These are phyloP conservation scores for Centropristis striata DNA, from an alignment of 2,113 vertebrate genomes.

Conservation along the genomic window DNA sequence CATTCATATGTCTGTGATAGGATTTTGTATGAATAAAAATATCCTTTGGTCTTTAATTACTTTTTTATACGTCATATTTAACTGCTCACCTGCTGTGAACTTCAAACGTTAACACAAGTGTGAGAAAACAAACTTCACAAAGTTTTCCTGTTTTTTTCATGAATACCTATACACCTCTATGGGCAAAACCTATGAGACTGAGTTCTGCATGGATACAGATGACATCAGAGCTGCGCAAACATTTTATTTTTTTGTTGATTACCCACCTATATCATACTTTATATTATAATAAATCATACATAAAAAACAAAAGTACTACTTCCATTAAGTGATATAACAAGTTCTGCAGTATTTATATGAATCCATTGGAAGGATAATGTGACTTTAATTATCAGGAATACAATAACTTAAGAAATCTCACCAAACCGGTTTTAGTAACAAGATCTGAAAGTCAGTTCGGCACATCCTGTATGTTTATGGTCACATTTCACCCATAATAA, in stretches of 20 bases:
- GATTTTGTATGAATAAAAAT: neutral
- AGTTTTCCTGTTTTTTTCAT: neutral
- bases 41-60: too few relatives aligned
- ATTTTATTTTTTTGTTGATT: neutral
- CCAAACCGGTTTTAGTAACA: neutral
- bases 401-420: neutral
- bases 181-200: neutral
- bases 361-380: neutral
- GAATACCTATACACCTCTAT: neutral
- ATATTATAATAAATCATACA: neutral
- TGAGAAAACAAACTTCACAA: neutral
- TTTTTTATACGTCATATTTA: neutral
- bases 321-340: neutral
- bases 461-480: neutral
- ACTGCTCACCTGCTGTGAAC: neutral
- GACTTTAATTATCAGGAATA: neutral
- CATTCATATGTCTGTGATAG: neutral
- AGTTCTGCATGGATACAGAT: constrained; percentile 24
- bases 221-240: constrained; percentile 2
- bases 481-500: neutral
- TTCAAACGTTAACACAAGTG: neutral
- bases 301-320: neutral
- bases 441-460: neutral
- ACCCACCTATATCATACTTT: neutral
- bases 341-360: too few relatives aligned